These are phyloP conservation scores for Apamea monoglypha DNA, from an alignment of 2,888 invertebrate genomes.

Conservation along the genomic window DNA sequence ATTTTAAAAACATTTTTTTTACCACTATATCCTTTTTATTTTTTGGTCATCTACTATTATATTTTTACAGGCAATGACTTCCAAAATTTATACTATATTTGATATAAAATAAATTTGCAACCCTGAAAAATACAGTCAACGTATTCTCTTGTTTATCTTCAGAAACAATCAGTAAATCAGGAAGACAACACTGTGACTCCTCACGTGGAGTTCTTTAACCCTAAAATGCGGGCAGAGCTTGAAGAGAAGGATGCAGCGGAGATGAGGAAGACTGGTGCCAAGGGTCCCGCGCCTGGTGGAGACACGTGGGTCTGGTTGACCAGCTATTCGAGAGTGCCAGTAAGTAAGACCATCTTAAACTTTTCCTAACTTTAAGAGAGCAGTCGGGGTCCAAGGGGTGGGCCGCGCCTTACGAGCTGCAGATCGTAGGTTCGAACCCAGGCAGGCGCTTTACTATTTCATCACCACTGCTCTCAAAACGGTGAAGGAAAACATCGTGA, in stretches of 20 bases:
- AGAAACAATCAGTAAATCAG: slow-evolving; percentile 85
- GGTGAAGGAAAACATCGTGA: too few relatives aligned
- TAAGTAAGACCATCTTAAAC: slow-evolving; percentile 78
- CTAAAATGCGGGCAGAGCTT: slow-evolving; percentile 91
- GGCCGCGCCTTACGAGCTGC: too few relatives aligned
- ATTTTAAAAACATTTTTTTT: too few relatives aligned
- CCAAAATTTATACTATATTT: too few relatives aligned
- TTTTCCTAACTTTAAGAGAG: too few relatives aligned
- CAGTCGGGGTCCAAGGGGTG: too few relatives aligned
- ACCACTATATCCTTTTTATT: too few relatives aligned
- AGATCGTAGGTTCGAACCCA: too few relatives aligned
- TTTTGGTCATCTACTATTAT: neutral
- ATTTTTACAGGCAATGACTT: neutral
- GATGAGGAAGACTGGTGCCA: slow-evolving; percentile 91
- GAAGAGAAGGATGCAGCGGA: slow-evolving; percentile 92
- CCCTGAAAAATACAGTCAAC: neutral
- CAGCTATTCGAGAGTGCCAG: slow-evolving; percentile 96
- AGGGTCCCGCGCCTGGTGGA: slow-evolving; percentile 93
- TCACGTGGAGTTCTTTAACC: slow-evolving; percentile 94
- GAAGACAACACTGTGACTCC: slow-evolving; percentile 90
- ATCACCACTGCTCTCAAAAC: too few relatives aligned
- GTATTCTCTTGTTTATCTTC: slow-evolving; percentile 11
- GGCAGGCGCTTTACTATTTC: too few relatives aligned
- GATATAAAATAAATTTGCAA: neutral
- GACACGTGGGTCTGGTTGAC: slow-evolving; percentile 97